Evolutionary conservation across 2,888 invertebrate genomes (phyloP), one percentile per base, ranked within the genome.

Genomic region (Lymantria monacha): DNA sequence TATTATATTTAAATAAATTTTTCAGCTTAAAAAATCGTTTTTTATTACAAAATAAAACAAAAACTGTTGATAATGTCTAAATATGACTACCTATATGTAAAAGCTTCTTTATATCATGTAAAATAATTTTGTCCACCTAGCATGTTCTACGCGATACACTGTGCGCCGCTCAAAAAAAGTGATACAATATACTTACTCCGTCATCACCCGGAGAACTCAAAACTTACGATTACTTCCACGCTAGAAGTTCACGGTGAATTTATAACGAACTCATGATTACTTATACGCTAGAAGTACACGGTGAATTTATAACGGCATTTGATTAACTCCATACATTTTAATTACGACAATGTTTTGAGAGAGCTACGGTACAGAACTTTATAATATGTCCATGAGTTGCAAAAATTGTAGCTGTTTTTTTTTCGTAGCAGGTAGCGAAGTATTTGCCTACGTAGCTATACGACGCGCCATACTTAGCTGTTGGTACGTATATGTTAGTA

Each of bases 301-400:
- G 48, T 58, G 60, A 53, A 65, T 66, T 69, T 50, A 63, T 74
- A 83, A 78, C 81, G 75, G 77, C 71, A 65, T 64, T 69, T 71
- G 71, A 65, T 72, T 72, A 70, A 42, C 57, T 65, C 61, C 70
- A 72, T 71, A 74, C 73, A 53, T 53, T 43, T 49, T 62, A 62
- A 65, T 59, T 59, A 49, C 38, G 55, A 55, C 60, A 55, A 57
- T 60, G 58, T 60, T 61, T 63, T 56, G 57, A 55, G 55, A 60
- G 67, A 59, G 66, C 69, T 61, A 64, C 62, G 61, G 65, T n/a
- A 53, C 56, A 63, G 61, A 59, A 70, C 64, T 66, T 66, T 61
- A 69, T 69, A 53, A 69, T 60, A 57, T 41, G 13, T 10, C 48
- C 53, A 52, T 65, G 64, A 68, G 68, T 71, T 74, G 69, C 69